Base-by-base conservation (phyloP, 30 jellyfish, hydroid and myxozoan genomes). In the Cassiopea andromeda region DNA sequence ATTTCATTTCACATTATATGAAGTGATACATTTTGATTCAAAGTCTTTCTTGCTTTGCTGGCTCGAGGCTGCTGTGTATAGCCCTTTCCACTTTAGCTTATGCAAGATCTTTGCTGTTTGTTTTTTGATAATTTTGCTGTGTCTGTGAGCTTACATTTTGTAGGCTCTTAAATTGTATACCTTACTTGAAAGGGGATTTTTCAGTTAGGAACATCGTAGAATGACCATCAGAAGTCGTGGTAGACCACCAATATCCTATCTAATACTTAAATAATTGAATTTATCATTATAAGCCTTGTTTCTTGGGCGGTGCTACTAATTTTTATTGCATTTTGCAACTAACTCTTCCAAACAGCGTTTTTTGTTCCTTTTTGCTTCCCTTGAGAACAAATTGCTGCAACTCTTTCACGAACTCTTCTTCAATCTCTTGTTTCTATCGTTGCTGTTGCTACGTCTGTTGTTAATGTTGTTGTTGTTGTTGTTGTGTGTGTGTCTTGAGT, bases 231-330 rank as follows among this genome's bases (percentile, higher is more conserved):
- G 86, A 54, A 49, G 48, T 50, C 48, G 86, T 77, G 86, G 86
- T 60, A 58, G 50, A 54, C 86, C 86, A 77, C 74, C 86, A 77
- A 77, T 77, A 77, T 48, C 86, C 86, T 58, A 7, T 77, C 38
- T 44, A 77, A 14, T 77, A n/a, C 48, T 44, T 77, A 38, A 15
- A 17, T 77, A 48, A 77, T 77, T 77, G 49, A 77, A 44, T 77
- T 77, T 77, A 54, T 75, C 86, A 27, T 77, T 77, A 77, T 70
- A 50, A 43, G 38, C 49, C 2, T 19, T 70, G 75, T 3, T 43
- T 14, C 27, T 70, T 43, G 7, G 57, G 79, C 54, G 79, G 79
- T 43, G 27, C 54, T 3, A 6, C 50, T 70, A 12, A 70, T 19
- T 27, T 27, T 18, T 64, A 64, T 64, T 64, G 8, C 73, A 64